A percentile compares a stretch with the other conserved stretches of the same genome.
These are phyloP conservation scores for Syrphus vitripennis DNA, from an alignment of 2,888 invertebrate species.

Conservation along the genomic window DNA sequence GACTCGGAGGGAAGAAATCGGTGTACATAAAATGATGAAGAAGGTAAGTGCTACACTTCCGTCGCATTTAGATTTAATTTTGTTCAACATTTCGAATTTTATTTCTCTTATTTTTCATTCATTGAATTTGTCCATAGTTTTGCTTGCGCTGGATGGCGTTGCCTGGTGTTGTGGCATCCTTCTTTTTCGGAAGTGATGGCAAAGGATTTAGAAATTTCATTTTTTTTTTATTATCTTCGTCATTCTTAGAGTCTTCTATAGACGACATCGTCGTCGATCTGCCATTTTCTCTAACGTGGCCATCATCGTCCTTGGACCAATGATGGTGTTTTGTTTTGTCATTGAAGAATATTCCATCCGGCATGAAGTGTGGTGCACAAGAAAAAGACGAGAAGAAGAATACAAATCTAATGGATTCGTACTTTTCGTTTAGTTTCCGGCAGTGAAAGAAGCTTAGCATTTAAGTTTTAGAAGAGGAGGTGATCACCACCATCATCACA, in stretches of 20 bases:
- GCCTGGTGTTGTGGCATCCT: background rate
- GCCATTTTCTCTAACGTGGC: background rate
- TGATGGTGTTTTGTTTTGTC: conserved; percentile 64
- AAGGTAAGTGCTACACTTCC: conserved; percentile 59
- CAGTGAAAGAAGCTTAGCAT: conserved; percentile 42
- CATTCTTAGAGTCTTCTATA: background rate
- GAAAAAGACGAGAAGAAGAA: background rate
- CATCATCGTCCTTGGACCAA: conserved; percentile 25
- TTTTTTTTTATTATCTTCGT: background rate
- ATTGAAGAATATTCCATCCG: conserved; percentile 67
- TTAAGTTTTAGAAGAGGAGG: conserved; percentile 46
- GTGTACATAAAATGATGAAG: conserved; percentile 18
- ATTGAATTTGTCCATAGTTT: conserved; percentile 45
- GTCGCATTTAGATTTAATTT: conserved; percentile 67
- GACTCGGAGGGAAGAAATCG: background rate
- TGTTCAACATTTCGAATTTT: conserved; percentile 64
- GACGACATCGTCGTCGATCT: background rate
- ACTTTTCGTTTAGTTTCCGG: conserved; percentile 56
- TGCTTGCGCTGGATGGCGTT: background rate
- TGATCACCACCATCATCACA: conserved; percentile 47
- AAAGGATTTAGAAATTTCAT: conserved; percentile 11
- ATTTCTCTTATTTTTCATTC: conserved; percentile 62
- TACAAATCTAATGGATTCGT: conserved; percentile 65
- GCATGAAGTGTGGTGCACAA: conserved; percentile 36
- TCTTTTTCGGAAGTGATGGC: background rate